Evolutionary conservation across 2,113 vertebrate species (phyloP), one percentile per base, ranked within the genome.

Genomic region (Colossoma macropomum): DNA sequence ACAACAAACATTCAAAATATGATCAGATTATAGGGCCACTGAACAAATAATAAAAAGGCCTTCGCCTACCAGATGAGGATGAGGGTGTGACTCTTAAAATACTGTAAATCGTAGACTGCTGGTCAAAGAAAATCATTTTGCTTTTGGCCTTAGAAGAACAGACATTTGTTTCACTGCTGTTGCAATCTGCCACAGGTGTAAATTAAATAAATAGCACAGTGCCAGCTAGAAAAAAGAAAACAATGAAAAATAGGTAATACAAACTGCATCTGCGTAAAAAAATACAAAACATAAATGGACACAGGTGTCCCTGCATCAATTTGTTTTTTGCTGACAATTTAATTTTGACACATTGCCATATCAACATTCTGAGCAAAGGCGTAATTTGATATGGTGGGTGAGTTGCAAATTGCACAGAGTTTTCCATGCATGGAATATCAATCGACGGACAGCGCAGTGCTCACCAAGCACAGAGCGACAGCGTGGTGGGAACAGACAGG

Each of bases 401-500:
- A 71, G 52, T 71, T 41, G 66, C n/a, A 52, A 71, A 62, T 27
- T 10, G n/a, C 23, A 23, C 45, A 71, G 27, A 56, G 17, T 19
- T 69, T 69, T 69, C 66, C 30, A 34, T 27, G 59, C 62, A 25
- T 34, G 32, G 27, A 32, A 54, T 34, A 54, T 71, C 16, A 54
- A 59, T 59, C 71, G 50, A 59, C 34, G n/a, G n/a, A 60, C 66
- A 56, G 60, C 30, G 32, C n/a, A 59, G 50, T 34, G 8, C n/a
- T 41, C 32, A 59, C 45, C 50, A 71, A 41, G 34, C 65, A 71
- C 48, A 80, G 23, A 11, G n/a, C 13, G 21, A 79, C 68, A 60
- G n/a, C 54, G 34, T 52, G 56, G 23, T 6, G 11, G 11, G 12
- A 71, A 71, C 25, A 71, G 54, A 72, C 79, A 45, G 34, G 34